Percentiles rank a stretch among this genome's conserved stretches.
phyloP scores from a whole-genome alignment of 1,140 invertebrate genomes.

The Brachionus koreanus region DNA sequence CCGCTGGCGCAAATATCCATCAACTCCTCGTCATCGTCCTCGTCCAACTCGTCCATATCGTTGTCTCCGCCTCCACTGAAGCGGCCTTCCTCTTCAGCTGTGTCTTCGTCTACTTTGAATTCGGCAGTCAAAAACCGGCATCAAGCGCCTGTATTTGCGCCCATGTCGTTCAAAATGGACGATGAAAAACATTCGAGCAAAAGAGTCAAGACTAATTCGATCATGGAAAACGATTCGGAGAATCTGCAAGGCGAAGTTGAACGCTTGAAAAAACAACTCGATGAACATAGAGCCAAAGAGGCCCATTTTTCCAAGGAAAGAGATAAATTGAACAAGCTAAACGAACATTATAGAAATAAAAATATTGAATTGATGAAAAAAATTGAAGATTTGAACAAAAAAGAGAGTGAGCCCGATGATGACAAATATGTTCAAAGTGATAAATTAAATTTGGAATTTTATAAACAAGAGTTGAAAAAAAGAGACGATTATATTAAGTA shows the following conservation, averaged over 20 bases:
- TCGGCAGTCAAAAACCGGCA: not conserved
- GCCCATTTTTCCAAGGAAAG: not conserved
- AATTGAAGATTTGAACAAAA: not conserved
- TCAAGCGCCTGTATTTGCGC: not conserved
- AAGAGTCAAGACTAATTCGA: no score
- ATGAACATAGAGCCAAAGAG: not conserved
- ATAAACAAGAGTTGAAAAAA: slow-evolving; percentile 37
- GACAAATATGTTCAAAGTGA: not conserved
- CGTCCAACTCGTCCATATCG: not conserved
- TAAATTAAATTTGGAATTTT: not conserved
- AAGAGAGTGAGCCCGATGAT: not conserved
- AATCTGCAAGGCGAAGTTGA: not conserved
- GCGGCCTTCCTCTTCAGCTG: not conserved
- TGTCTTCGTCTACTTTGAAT: slow-evolving; percentile 4
- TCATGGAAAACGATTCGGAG: no score
- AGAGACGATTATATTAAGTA: slow-evolving; percentile 41
- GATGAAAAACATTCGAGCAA: no score
- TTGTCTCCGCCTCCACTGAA: not conserved
- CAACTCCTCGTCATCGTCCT: not conserved
- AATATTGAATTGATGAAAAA: slow-evolving; percentile 19
- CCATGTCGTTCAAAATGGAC: not conserved
- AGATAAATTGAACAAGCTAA: not conserved
- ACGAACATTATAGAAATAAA: not conserved
- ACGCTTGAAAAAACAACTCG: not conserved
- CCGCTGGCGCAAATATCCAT: slow-evolving; percentile 1